Conservation (phyloP, 2,797 vertebrate species). For the Onychomys torridus region DNA sequence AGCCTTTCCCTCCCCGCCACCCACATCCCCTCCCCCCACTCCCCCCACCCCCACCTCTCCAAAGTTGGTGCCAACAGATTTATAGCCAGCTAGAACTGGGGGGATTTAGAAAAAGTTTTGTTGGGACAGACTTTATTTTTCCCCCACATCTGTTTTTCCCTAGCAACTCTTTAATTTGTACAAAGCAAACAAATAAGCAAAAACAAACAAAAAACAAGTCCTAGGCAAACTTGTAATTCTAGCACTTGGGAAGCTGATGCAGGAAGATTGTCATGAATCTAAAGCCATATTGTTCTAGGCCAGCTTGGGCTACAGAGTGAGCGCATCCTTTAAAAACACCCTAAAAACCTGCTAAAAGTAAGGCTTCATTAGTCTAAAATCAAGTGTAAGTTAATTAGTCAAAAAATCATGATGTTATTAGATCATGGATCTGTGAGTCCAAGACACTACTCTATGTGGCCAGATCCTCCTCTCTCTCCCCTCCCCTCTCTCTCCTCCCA, state of each 20-base stretch:
- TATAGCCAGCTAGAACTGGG: background rate
- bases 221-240: background rate
- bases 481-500: too few relatives aligned
- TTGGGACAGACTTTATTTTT: background rate
- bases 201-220: background rate
- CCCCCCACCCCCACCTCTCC: background rate
- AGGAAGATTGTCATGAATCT: background rate
- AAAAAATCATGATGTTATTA: background rate
- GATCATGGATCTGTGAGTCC: background rate
- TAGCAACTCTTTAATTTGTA: slow-evolving; percentile 1
- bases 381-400: background rate
- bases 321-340: background rate
- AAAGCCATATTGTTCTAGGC: background rate
- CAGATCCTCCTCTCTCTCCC: background rate
- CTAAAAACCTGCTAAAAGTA: background rate
- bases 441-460: background rate
- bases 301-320: background rate
- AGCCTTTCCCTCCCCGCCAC: background rate
- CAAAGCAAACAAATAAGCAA: background rate
- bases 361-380: background rate
- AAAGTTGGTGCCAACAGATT: background rate
- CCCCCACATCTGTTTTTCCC: background rate
- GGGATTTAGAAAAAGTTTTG: background rate
- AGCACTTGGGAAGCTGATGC: background rate
- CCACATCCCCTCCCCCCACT: too few relatives aligned